phyloP scores from a whole-genome alignment of 2,888 invertebrate genomes.

The Perizoma affinitatum region DNA sequence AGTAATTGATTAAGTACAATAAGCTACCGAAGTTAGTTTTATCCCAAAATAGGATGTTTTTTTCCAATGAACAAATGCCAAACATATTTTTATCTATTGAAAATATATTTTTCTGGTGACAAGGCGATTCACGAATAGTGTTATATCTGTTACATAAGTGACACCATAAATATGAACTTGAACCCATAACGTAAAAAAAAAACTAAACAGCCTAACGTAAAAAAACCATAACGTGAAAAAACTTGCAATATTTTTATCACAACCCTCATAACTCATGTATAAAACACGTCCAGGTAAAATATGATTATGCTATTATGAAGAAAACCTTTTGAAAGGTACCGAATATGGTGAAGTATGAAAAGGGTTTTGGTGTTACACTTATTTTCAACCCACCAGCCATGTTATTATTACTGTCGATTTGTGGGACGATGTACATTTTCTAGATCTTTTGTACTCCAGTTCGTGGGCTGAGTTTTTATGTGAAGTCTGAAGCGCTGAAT shows the following conservation, averaged over 20 bases:
- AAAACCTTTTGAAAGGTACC: slow-evolving; percentile 20
- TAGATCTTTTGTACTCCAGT: slow-evolving; percentile 1
- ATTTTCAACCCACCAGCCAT: slow-evolving; percentile 37
- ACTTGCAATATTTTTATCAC: slow-evolving; percentile 20
- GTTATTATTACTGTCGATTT: slow-evolving; percentile 38
- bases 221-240: neutral
- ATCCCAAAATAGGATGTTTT: too few species aligned
- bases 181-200: too few species aligned
- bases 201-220: too few species aligned
- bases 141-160: too few species aligned
- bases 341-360: slow-evolving; percentile 26
- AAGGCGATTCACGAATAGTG: too few species aligned
- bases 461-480: neutral
- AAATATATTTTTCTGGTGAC: too few species aligned
- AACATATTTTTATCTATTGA: too few species aligned
- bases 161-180: too few species aligned
- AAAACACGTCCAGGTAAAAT: slow-evolving; percentile 25
- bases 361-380: slow-evolving; percentile 35
- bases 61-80: too few species aligned
- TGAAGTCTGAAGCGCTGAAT: too few species aligned
- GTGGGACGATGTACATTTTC: slow-evolving; percentile 29
- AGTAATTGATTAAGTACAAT: too few species aligned
- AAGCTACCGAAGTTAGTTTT: too few species aligned
- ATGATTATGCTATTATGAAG: slow-evolving; percentile 22
- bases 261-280: slow-evolving; percentile 20